Evolutionary conservation across 2,888 invertebrate genomes (phyloP).

Genomic region (Eupeodes latifasciatus): DNA sequence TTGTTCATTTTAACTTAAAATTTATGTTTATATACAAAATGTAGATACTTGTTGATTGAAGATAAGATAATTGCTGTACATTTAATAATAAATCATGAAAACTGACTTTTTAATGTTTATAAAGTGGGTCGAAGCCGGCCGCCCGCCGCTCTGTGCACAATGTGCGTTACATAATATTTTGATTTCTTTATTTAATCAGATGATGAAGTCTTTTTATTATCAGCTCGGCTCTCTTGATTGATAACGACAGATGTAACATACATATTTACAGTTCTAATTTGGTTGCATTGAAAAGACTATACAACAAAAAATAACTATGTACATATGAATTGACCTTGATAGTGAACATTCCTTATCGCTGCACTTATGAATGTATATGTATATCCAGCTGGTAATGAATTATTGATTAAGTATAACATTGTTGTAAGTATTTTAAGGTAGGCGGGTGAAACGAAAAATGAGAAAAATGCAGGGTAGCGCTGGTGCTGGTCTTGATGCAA

Average conservation of each 20-base stretch:
- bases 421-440: not conserved
- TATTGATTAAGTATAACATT: not conserved
- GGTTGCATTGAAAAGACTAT: not conserved
- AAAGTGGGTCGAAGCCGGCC: not conserved
- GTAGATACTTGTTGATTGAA: not conserved
- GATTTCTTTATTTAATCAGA: conserved; percentile 21
- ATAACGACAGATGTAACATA: conserved; percentile 1
- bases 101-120: not conserved
- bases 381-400: conserved; percentile 4
- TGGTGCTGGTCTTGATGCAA: not conserved
- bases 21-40: too few relatives aligned
- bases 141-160: too few relatives aligned
- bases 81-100: not conserved
- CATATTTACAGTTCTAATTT: not conserved
- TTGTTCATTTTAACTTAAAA: not conserved
- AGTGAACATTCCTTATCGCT: conserved; percentile 23
- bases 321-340: conserved; percentile 13
- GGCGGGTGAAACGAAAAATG: not conserved
- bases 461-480: not conserved
- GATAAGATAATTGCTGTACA: not conserved
- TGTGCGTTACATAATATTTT: not conserved
- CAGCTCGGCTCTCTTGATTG: not conserved
- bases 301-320: not conserved
- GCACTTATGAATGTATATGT: too few relatives aligned
- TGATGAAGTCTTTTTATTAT: not conserved